A percentile compares a stretch with the other conserved stretches of the same genome.
These are phyloP conservation scores for Coptotermes formosanus DNA, from an alignment of 1,140 invertebrate species.

Conservation along the genomic window DNA sequence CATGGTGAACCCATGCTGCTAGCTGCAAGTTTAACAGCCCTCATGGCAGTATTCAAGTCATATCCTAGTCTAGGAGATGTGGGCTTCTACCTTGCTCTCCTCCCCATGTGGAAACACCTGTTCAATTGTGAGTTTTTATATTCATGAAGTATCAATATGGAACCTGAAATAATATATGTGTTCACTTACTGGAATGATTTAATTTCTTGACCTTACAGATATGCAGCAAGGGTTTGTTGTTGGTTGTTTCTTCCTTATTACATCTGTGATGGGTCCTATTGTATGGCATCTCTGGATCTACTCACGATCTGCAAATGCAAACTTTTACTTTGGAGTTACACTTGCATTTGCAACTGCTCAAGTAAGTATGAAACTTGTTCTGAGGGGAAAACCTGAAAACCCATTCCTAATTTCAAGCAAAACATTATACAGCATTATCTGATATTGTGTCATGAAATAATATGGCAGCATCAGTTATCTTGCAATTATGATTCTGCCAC, in stretches of 20 bases:
- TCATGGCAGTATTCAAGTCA: conserved; percentile 92
- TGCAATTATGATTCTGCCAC: too few relatives aligned
- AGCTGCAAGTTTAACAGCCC: conserved; percentile 76
- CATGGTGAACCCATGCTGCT: conserved; percentile 84
- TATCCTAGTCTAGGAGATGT: conserved; percentile 96
- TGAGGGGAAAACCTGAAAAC: too few relatives aligned
- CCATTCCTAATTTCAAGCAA: too few relatives aligned
- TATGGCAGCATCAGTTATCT: too few relatives aligned
- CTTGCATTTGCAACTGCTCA: conserved; percentile 90
- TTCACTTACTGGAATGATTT: background rate
- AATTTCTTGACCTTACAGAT: conserved; percentile 55
- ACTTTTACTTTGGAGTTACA: conserved; percentile 98
- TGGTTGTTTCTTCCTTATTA: conserved; percentile 83
- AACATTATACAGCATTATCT: too few relatives aligned
- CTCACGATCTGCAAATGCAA: conserved; percentile 96
- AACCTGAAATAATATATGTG: background rate
- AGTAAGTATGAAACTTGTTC: conserved; percentile 43
- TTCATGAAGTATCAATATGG: background rate
- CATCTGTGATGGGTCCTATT: conserved; percentile 86
- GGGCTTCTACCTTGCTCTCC: conserved; percentile 83
- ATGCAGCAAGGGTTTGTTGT: conserved; percentile 93
- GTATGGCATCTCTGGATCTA: conserved; percentile 99
- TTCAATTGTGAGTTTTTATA: conserved; percentile 74
- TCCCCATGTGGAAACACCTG: conserved; percentile 90
- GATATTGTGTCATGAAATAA: too few relatives aligned